A percentile compares a stretch with the other conserved stretches of the same genome.
Conservation (phyloP, 2,888 invertebrate species). For the Hydropsyche betteni region DNA sequence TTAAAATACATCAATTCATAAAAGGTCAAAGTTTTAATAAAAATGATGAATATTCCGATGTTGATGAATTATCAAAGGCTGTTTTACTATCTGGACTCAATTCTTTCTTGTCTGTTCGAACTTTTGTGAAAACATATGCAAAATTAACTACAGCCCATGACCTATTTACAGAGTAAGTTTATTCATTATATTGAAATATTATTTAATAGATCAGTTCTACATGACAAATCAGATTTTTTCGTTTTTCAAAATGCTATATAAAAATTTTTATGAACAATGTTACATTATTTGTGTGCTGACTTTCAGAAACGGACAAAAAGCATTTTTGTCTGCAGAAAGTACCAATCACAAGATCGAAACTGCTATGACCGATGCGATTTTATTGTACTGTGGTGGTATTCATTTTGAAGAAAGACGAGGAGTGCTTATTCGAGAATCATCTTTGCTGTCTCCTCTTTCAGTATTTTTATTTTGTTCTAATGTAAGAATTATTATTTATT, state of each 20-base stretch:
- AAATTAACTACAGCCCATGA: slow-evolving; percentile 61
- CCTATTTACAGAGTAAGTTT: slow-evolving; percentile 65
- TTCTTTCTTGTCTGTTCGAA: slow-evolving; percentile 60
- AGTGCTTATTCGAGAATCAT: slow-evolving; percentile 67
- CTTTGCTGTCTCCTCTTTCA: slow-evolving; percentile 68
- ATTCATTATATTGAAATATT: slow-evolving; percentile 30
- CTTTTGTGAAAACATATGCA: slow-evolving; percentile 60
- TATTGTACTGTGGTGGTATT: slow-evolving; percentile 68
- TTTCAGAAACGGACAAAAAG: slow-evolving; percentile 66
- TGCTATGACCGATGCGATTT: slow-evolving; percentile 60
- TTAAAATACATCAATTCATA: slow-evolving; percentile 53
- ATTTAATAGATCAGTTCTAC: slow-evolving; percentile 16
- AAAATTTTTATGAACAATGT: not conserved
- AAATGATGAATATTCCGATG: slow-evolving; percentile 63
- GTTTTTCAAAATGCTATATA: not conserved
- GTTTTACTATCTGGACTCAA: slow-evolving; percentile 69
- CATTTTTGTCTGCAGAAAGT: slow-evolving; percentile 70
- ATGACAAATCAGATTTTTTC: too few relatives aligned
- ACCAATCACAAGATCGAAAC: slow-evolving; percentile 67
- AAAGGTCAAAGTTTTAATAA: slow-evolving; percentile 54
- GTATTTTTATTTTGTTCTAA: slow-evolving; percentile 66
- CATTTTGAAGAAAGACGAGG: slow-evolving; percentile 67
- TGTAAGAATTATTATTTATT: slow-evolving; percentile 34
- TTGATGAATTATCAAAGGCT: slow-evolving; percentile 68
- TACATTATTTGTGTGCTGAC: slow-evolving; percentile 18